phyloP scores from a whole-genome alignment of 2,888 invertebrate genomes.

The Xanthorhoe spadicearia region DNA sequence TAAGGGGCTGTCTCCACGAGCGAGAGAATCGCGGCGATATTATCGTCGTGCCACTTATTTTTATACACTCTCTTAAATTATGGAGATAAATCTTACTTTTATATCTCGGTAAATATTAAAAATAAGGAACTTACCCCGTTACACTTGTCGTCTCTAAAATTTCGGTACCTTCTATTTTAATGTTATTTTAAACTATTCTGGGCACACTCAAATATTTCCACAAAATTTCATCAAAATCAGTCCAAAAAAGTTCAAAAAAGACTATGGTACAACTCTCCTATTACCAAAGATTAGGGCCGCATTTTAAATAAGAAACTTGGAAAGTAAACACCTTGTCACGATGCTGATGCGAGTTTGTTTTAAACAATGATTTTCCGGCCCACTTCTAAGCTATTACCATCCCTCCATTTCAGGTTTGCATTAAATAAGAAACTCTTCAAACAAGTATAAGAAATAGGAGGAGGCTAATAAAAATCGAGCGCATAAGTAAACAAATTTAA shows the following conservation, averaged over 20 bases:
- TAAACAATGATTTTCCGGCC: conserved; percentile 9
- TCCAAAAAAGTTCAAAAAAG: no score
- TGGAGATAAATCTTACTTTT: no score
- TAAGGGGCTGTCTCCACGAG: not conserved
- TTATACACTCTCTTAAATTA: no score
- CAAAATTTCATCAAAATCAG: no score
- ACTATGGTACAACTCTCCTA: not conserved
- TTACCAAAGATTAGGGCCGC: not conserved
- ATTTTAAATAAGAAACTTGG: not conserved
- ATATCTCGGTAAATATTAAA: no score
- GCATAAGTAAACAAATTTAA: conserved; percentile 63
- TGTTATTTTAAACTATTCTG: no score
- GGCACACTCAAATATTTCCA: no score
- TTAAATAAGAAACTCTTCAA: conserved; percentile 37
- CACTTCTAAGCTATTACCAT: conserved; percentile 20
- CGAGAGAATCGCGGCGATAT: no score
- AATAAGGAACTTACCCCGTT: no score
- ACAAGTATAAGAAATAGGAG: conserved; percentile 42
- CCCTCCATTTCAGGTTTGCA: conserved; percentile 33
- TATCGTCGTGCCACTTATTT: no score
- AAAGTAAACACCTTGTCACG: not conserved
- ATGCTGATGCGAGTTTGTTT: not conserved
- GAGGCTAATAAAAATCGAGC: conserved; percentile 57
- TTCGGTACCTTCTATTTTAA: no score
- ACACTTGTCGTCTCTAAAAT: no score